Conservation (phyloP, 2,797 vertebrate species). For the Sarcophilus harrisii region DNA sequence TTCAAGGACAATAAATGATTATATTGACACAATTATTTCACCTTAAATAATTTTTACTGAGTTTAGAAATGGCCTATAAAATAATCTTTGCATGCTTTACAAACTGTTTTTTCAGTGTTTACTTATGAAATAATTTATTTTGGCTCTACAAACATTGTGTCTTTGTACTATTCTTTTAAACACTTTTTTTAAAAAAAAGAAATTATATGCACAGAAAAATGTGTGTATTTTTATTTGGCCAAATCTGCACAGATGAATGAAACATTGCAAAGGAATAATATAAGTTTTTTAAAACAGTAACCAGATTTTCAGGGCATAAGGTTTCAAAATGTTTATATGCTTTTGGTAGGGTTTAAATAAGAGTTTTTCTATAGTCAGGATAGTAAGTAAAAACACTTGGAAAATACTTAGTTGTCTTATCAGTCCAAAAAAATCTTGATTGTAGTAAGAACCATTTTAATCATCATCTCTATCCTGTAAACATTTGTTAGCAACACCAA, state of each 20-base stretch:
- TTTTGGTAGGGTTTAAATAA: not conserved
- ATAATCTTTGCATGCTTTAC: not conserved
- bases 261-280: conserved; percentile 44
- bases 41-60: not conserved
- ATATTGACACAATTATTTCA: not conserved
- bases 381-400: conserved; percentile 47
- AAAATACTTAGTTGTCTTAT: conserved; percentile 54
- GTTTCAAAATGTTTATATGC: conserved; percentile 30
- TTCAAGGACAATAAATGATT: not conserved
- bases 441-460: conserved; percentile 53
- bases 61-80: not conserved
- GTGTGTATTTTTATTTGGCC: conserved; percentile 31
- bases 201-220: not conserved
- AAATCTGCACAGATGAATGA: conserved; percentile 40
- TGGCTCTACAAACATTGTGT: not conserved
- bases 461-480: conserved; percentile 55
- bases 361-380: conserved; percentile 1
- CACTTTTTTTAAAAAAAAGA: not conserved
- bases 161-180: not conserved
- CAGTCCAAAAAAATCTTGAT: conserved; percentile 55
- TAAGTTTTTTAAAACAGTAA: conserved; percentile 40
- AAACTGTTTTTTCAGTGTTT: not conserved
- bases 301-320: conserved; percentile 47
- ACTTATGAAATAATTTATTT: not conserved
- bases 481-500: conserved; percentile 58